These are phyloP conservation scores for Pachyseris speciosa DNA, from an alignment of 64 coral and sea anemone species.

Conservation along the genomic window DNA sequence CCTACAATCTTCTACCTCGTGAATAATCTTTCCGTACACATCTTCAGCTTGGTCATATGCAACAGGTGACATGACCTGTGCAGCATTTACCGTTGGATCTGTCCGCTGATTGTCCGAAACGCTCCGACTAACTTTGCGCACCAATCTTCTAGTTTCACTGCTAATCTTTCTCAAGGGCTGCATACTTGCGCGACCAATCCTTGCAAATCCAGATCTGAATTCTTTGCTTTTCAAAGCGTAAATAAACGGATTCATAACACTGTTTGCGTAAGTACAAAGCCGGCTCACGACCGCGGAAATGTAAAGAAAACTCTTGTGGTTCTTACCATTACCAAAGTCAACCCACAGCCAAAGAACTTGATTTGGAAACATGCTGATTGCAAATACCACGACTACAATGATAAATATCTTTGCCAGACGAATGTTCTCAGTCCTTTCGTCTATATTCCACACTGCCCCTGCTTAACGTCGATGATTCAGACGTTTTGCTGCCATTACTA, in stretches of 20 bases:
- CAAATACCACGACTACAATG: slow-evolving; percentile 74
- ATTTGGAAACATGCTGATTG: slow-evolving; percentile 92
- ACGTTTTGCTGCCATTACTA: neutral
- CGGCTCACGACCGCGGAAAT: slow-evolving; percentile 64
- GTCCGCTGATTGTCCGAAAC: neutral
- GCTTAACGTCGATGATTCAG: neutral
- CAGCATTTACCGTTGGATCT: neutral
- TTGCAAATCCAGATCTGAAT: slow-evolving; percentile 46
- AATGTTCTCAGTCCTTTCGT: slow-evolving; percentile 46
- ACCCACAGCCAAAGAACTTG: slow-evolving; percentile 92
- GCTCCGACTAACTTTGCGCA: neutral
- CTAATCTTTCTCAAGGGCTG: neutral
- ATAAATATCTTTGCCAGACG: slow-evolving; percentile 84
- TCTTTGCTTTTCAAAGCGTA: slow-evolving; percentile 68
- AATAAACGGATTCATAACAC: slow-evolving; percentile 84
- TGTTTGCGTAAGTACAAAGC: slow-evolving; percentile 83
- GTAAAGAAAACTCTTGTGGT: slow-evolving; percentile 30
- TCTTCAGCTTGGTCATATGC: neutral
- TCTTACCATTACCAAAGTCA: slow-evolving; percentile 53
- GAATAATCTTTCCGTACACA: too few species aligned
- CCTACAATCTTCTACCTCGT: too few species aligned
- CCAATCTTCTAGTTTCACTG: neutral
- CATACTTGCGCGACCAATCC: slow-evolving; percentile 36
- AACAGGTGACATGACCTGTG: neutral
- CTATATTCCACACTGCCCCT: neutral